Evolutionary conservation across 1,140 invertebrate species (phyloP).

Genomic region (Pseudomyrmex concolor): DNA sequence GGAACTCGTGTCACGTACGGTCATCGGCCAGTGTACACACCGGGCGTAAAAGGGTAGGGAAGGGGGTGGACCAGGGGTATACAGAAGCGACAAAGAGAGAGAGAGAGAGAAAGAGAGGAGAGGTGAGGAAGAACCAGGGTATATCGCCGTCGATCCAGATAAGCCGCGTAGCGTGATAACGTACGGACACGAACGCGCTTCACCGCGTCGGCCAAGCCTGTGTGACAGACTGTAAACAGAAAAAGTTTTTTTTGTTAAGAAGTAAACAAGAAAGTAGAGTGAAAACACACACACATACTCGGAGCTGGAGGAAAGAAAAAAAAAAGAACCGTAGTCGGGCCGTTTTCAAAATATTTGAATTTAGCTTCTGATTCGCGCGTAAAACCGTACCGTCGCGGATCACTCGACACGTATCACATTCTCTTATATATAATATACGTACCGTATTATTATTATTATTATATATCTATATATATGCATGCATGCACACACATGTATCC

Average conservation of each 20-base stretch:
- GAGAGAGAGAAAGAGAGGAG: background rate
- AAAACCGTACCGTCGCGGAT: constrained; percentile 11
- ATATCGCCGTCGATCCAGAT: constrained; percentile 38
- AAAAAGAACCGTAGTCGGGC: background rate
- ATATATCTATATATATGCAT: constrained; percentile 38
- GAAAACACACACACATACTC: background rate
- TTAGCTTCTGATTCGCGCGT: constrained; percentile 36
- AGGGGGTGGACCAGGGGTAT: constrained; percentile 23
- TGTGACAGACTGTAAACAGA: constrained; percentile 42
- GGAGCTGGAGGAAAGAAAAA: background rate
- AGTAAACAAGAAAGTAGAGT: background rate
- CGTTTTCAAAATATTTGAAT: background rate
- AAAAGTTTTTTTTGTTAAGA: background rate
- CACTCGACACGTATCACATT: constrained; percentile 7
- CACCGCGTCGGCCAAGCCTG: constrained; percentile 7
- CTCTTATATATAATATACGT: constrained; percentile 12
- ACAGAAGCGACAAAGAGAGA: constrained; percentile 18
- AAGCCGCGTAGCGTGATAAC: constrained; percentile 45
- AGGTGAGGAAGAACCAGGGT: background rate
- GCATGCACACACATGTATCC: constrained; percentile 52
- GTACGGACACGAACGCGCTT: constrained; percentile 27
- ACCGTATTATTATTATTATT: constrained; percentile 43
- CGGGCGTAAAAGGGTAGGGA: background rate
- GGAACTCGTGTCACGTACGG: constrained; percentile 54
- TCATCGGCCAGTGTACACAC: constrained; percentile 56